Evolutionary conservation across 2,113 vertebrate species (phyloP), one percentile per base, ranked within the genome.

Genomic region (Eleginops maclovinus): DNA sequence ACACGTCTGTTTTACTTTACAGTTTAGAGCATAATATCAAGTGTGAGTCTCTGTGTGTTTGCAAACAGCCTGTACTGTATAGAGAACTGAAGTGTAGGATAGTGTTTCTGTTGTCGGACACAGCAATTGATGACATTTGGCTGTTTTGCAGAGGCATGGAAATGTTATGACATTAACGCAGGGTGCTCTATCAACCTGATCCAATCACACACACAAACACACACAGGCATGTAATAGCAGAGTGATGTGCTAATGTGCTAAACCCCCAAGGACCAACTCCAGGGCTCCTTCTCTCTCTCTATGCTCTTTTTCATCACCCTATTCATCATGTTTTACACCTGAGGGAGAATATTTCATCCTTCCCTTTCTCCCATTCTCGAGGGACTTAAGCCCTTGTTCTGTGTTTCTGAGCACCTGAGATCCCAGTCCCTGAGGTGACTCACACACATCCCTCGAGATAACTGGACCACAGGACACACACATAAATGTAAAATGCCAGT

Each of bases 361-460:
- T 70, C 69, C 36, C n/a, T 22, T 49, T 50, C 19, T 28, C n/a
- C 14, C 54, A 19, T 55, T 7, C 54, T 36, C 19, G 1, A 36
- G 31, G 31, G 31, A 8, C 56, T 10, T 44, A 16, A 10, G 0
- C 59, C 26, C 53, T 21, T 79, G 69, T 69, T 78, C 58, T 67
- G 46, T 53, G 55, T 79, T 75, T 61, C 28, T 79, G 76, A 73
- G 79, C 88, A 89, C 80, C 85, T 90, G 89, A 81, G 86, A 76
- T 64, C 86, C 41, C 5, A 47, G 13, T 86, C 87, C 85, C 87
- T 40, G 70, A 68, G 72, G 86, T 76, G 51, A 46, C 50, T 16
- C 31, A n/a, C 64, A 67, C 24, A 47, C 61, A 79, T n/a, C 71
- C 61, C 70, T 9, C 7, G 69, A 82, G 61, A 49, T 46, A 79